Conservation (phyloP, 1,140 invertebrate species). For the Psilanteris sp. region DNA sequence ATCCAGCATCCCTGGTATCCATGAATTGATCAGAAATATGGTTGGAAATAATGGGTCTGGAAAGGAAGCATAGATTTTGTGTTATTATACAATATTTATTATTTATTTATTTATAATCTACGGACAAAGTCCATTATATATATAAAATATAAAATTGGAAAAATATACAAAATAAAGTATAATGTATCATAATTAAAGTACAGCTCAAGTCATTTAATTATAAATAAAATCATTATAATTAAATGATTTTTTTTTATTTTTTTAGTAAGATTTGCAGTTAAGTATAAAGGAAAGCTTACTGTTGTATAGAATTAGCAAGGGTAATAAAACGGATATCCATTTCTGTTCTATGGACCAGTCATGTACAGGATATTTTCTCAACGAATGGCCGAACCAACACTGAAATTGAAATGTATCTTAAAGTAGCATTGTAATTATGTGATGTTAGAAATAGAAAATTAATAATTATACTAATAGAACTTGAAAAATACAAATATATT, state of each 20-base stretch:
- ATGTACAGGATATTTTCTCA: constrained; percentile 91
- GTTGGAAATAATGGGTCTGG: constrained; percentile 96
- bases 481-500: no score
- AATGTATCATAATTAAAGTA: no score
- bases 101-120: no score
- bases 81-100: no score
- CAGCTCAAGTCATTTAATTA: no score
- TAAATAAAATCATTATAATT: no score
- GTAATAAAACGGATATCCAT: constrained; percentile 94
- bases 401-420: constrained; percentile 81
- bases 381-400: constrained; percentile 94
- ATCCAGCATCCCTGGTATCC: constrained; percentile 94
- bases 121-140: no score
- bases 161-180: no score
- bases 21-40: constrained; percentile 93
- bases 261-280: no score
- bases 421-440: no score
- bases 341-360: constrained; percentile 99
- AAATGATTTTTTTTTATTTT: neutral
- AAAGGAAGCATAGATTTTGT: constrained; percentile 52
- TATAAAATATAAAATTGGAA: no score
- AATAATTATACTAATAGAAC: no score
- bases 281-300: constrained; percentile 86
- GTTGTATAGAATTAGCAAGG: constrained; percentile 94
- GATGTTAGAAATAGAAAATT: neutral